Base-by-base conservation (phyloP, 2,797 vertebrate genomes). In the Anisognathus igniventris region DNA sequence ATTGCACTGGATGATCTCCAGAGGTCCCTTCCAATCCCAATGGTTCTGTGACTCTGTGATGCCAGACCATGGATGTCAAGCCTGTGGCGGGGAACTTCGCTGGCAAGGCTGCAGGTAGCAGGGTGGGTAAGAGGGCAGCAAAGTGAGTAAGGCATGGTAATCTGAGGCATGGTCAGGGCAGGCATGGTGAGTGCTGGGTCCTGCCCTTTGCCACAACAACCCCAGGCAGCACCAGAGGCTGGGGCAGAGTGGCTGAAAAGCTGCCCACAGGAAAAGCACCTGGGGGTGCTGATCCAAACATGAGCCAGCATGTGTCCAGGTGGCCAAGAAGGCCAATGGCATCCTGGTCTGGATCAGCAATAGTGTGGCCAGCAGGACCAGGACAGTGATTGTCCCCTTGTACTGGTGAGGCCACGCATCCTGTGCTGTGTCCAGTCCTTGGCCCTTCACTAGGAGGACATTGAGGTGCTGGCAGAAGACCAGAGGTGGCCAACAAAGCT, bases 151-250 rank as follows among this genome's bases (percentile, higher is more conserved):
- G 27, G 28, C 13, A 28, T 21, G 16, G n/a, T 20, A 24, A n/a
- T 4, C 5, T 9, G 45, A n/a, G 20, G 28, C 45, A 60, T 11
- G 12, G 21, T 40, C 17, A 47, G 14, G 7, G 4, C 8, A 58
- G 16, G n/a, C 13, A 44, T 4, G 24, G 30, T 0, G 0, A 45
- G 7, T 19, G 18, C 22, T 22, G 21, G 24, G 8, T 27, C 24
- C 28, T n/a, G 16, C 21, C 14, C 45, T 58, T 37, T 4, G 18
- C 1, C 25, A 23, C 61, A 27, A 17, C 0, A 61, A 17, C 7
- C 6, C 8, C 10, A 42, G 7, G 40, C 45, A 54, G 45, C 0
- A 0, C 10, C 37, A 51, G 9, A 50, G 18, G 18, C 25, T 35
- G 30, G 10, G 47, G 15, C 54, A 54, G 30, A 73, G 33, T 9